Conservation (phyloP, 2,888 invertebrate species). For the Thereva nobilitata region DNA sequence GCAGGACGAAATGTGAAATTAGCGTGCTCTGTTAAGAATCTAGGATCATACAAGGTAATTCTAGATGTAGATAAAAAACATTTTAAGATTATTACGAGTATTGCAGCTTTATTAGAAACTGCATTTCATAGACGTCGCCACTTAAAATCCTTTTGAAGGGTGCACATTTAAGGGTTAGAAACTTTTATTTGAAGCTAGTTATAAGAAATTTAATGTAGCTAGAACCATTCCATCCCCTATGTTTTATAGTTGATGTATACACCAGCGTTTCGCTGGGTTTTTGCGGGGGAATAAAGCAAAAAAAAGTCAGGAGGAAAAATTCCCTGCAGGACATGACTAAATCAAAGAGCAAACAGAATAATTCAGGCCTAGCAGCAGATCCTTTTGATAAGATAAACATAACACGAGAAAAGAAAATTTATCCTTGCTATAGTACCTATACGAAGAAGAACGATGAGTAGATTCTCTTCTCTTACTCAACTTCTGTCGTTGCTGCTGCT, state of each 20-base stretch:
- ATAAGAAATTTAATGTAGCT: no score
- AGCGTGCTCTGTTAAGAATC: slow-evolving; percentile 59
- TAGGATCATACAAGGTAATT: slow-evolving; percentile 58
- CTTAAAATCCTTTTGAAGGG: no score
- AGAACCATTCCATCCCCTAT: no score
- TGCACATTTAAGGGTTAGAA: no score
- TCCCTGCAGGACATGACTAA: slow-evolving; percentile 35
- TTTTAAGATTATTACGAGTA: slow-evolving; percentile 32
- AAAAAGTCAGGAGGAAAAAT: slow-evolving; percentile 18
- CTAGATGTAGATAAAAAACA: slow-evolving; percentile 32
- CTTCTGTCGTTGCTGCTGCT: no score
- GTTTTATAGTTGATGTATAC: no score
- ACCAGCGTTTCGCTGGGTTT: no score
- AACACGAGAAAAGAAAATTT: slow-evolving; percentile 23
- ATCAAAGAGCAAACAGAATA: slow-evolving; percentile 33
- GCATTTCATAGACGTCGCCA: no score
- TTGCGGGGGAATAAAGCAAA: slow-evolving; percentile 3
- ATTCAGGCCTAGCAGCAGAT: slow-evolving; percentile 26
- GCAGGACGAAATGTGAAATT: slow-evolving; percentile 59
- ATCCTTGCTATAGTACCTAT: background rate
- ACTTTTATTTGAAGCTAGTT: no score
- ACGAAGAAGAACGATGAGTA: no score
- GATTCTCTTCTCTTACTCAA: no score
- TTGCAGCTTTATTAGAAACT: no score
- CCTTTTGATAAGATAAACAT: slow-evolving; percentile 36